Percentiles rank a stretch among this genome's conserved stretches.
Conservation (phyloP, 2,113 vertebrate species). For the Enhydra lutris region DNA sequence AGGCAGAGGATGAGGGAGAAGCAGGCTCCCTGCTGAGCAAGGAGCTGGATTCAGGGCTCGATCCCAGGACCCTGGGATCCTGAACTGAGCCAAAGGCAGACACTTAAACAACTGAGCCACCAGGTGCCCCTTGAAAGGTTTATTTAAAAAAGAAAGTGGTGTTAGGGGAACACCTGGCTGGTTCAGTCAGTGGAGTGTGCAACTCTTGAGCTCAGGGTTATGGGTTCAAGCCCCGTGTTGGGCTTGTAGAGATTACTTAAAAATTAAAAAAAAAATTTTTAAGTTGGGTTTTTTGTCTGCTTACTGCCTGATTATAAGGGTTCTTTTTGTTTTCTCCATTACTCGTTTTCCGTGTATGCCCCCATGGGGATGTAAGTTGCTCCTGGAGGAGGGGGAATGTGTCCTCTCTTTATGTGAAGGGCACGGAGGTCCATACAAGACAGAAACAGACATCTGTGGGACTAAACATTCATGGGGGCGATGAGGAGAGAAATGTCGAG, state of each 20-base stretch:
- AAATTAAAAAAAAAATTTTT: neutral
- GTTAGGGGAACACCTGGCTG: neutral
- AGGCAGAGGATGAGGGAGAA: neutral
- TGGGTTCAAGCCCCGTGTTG: neutral
- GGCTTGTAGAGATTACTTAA: neutral
- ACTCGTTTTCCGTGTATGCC: neutral
- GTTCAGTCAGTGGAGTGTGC: neutral
- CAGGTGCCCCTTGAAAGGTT: neutral
- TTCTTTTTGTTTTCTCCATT: neutral
- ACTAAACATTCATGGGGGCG: neutral
- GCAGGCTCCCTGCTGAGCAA: neutral
- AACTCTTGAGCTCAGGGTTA: neutral
- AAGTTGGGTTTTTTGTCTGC: neutral
- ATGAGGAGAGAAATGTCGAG: neutral
- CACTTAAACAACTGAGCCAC: neutral
- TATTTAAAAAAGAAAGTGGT: neutral
- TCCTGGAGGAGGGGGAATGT: neutral
- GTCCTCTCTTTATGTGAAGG: neutral
- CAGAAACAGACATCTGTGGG: neutral
- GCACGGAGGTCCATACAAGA: rapidly evolving
- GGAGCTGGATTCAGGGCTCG: rapidly evolving
- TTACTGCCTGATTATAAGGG: neutral
- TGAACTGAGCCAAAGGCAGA: neutral
- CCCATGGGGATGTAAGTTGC: neutral
- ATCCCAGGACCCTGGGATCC: neutral